Conservation (phyloP, 2,113 vertebrate genomes). For the Haemorhous mexicanus region DNA sequence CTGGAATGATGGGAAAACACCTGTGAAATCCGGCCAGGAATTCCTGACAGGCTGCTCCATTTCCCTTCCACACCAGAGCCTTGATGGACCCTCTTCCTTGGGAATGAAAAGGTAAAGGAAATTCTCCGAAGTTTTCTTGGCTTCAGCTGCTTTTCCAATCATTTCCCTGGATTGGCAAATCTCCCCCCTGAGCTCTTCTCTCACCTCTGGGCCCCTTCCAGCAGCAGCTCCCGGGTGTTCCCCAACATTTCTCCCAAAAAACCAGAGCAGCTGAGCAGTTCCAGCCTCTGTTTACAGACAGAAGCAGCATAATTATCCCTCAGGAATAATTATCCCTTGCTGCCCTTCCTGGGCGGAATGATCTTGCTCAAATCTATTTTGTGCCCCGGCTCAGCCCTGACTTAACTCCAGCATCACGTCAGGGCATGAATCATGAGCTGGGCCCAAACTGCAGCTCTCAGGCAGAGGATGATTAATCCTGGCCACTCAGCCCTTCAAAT, state of each 20-base stretch:
- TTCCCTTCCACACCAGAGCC: background rate
- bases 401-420: background rate
- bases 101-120: background rate
- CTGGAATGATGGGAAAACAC: rapidly evolving
- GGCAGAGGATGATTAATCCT: background rate
- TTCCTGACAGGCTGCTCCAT: background rate
- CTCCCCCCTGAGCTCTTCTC: background rate
- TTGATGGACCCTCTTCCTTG: background rate
- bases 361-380: background rate
- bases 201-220: background rate
- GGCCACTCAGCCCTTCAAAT: background rate
- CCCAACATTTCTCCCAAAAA: background rate
- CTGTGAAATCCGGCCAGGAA: background rate
- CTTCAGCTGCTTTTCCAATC: background rate
- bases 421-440: background rate
- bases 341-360: background rate
- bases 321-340: background rate
- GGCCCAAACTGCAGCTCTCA: background rate
- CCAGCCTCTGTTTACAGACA: background rate
- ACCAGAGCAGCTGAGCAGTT: background rate
- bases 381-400: background rate
- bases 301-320: background rate
- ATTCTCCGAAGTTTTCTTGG: background rate
- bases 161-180: background rate
- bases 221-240: rapidly evolving